Evolutionary conservation across 2,113 vertebrate genomes (phyloP), one percentile per base, ranked within the genome.

Genomic region (Etheostoma spectabile): DNA sequence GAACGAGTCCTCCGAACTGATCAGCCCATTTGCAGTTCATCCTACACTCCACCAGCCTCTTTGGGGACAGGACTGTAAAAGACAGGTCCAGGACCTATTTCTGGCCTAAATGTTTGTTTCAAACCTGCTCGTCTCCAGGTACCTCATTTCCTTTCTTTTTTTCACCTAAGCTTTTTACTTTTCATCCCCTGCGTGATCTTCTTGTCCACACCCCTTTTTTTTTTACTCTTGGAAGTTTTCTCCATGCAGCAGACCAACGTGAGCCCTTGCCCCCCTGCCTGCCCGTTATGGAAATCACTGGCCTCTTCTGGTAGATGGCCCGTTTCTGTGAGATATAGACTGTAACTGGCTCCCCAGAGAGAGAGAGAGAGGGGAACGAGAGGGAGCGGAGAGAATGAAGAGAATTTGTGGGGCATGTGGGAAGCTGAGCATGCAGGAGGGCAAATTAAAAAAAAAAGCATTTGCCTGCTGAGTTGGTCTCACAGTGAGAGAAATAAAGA

Each of bases 311-410:
- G 79, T 77, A 56, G 68, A 80, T 79, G 70, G 77, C 71, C 57
- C 22, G 15, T 65, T 80, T 83, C 73, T 86, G 53, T 76, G 76
- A 71, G 75, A 83, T 74, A 74, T 82, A 73, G 55, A 45, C 70
- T 82, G 60, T 85, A 86, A 80, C 82, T 73, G 70, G 51, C 61
- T 81, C 79, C 79, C 77, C 10, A 69, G 73, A 85, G 67, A 74
- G 18, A 72, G 21, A 30, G 49, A 66, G 22, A n/a, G 12, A 46
- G 45, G 46, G 38, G 15, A n/a, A 5, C 52, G 60, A 33, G 22
- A 38, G 70, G 1, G 49, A 64, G 49, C 35, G 60, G 30, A 46
- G 1, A 14, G 19, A 53, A 1, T 59, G 48, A 60, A 63, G 56
- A 61, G 49, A 68, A 63, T 65, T 49, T 68, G 77, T 57, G 69